phyloP scores from a whole-genome alignment of 1,140 invertebrate species.

The Conopomorpha cramerella region DNA sequence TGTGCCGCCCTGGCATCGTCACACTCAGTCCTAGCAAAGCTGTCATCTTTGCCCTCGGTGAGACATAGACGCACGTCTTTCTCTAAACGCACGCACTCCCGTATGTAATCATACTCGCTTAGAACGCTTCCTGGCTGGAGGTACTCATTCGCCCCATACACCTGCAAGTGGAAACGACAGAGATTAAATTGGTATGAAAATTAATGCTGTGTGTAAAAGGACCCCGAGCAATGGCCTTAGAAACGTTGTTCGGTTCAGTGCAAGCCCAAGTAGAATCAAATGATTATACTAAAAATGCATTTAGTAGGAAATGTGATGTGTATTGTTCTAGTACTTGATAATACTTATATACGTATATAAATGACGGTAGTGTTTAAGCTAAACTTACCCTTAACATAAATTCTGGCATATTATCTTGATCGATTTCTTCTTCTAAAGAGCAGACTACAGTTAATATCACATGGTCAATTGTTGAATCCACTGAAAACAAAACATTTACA shows the following conservation, averaged over 20 bases:
- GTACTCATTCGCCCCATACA: constrained; percentile 83
- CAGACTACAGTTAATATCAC: constrained; percentile 86
- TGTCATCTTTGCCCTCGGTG: constrained; percentile 67
- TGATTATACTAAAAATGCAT: too few species aligned
- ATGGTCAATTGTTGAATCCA: constrained; percentile 84
- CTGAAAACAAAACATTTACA: constrained; percentile 59
- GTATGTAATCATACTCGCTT: constrained; percentile 90
- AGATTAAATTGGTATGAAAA: too few species aligned
- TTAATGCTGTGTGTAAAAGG: too few species aligned
- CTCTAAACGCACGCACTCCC: constrained; percentile 92
- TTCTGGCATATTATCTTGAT: constrained; percentile 68
- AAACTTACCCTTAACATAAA: constrained; percentile 63
- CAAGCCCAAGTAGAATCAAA: too few species aligned
- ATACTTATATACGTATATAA: too few species aligned
- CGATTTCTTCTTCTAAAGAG: constrained; percentile 73
- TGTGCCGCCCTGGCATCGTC: constrained; percentile 77
- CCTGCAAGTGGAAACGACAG: constrained; percentile 62
- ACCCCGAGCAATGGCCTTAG: too few species aligned
- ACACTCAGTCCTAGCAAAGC: constrained; percentile 61
- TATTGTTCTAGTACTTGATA: too few species aligned
- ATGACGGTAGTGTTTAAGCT: background rate
- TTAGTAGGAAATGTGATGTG: too few species aligned
- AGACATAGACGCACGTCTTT: constrained; percentile 84
- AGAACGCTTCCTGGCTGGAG: constrained; percentile 70
- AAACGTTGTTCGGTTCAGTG: too few species aligned